Evolutionary conservation across 35 echinoderm and acorn worm genomes (phyloP), one percentile per base, ranked within the genome.

Genomic region (Hemicentrotus pulcherrimus): DNA sequence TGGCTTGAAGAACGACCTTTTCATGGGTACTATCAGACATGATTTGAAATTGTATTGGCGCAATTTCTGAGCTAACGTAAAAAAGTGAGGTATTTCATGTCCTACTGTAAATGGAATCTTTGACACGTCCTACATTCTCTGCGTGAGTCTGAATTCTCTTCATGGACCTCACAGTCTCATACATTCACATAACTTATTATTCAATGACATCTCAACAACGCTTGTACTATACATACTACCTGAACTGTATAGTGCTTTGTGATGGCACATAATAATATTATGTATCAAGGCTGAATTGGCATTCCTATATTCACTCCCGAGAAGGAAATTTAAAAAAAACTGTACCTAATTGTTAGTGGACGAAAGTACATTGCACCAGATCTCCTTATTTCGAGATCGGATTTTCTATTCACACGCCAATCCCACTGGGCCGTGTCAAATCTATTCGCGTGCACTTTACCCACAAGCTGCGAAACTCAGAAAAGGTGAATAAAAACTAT

Each of bases 331-430:
- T 4, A 78, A 78, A 18, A 28, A 22, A 18, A 22, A 15, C 65
- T 78, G 5, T 78, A 78, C n/a, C n/a, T n/a, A 78, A 4, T 78
- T 78, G 28, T 78, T 6, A 78, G 1, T 59, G 52, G 28, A 78
- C 6, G n/a, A 78, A 78, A 78, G 65, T 78, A 78, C 65, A 78
- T 78, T 78, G 65, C 65, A 78, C 65, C 65, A 78, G 65, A 78
- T 78, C 65, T n/a, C 65, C 65, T 78, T 28, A 28, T 78, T 78
- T 22, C n/a, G 65, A 78, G 65, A 78, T 78, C 65, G 19, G 65
- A 22, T 78, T 28, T n/a, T 78, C 65, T 78, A 78, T 78, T 78
- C 65, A 78, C 19, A 28, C 65, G 19, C 16, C 50, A 55, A 55
- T 0, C 50, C 28, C 28, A n/a, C 65, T 78, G 65, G 65, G 65